These are phyloP conservation scores for Galago senegalensis DNA, from an alignment of 2,797 vertebrate species.

Conservation along the genomic window DNA sequence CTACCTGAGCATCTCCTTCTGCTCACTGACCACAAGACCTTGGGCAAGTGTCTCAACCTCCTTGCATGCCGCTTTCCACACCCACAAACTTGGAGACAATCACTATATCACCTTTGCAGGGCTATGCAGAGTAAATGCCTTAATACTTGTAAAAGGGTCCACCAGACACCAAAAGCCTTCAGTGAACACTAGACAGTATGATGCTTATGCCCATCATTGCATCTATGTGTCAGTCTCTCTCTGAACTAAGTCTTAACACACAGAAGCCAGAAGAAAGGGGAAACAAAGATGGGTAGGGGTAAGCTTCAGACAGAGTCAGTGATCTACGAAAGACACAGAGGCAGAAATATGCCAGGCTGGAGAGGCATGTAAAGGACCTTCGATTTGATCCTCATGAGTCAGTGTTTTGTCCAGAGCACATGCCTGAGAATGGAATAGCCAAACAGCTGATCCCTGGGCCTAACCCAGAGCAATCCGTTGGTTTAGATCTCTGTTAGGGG, in stretches of 20 bases:
- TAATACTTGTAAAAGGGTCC: background rate
- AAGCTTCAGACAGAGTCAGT: background rate
- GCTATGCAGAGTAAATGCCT: background rate
- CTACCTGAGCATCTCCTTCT: background rate
- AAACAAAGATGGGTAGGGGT: background rate
- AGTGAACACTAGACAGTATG: background rate
- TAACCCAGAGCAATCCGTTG: background rate
- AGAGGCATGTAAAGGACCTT: background rate
- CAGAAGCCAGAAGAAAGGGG: background rate
- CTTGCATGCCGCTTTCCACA: background rate
- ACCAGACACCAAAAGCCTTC: background rate
- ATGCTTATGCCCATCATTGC: background rate
- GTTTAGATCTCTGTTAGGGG: background rate
- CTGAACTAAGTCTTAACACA: slow-evolving; percentile 1
- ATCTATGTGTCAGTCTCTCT: background rate
- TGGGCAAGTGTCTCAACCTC: background rate
- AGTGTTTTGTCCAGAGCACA: background rate
- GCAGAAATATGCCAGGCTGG: background rate
- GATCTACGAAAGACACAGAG: background rate
- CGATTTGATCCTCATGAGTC: background rate
- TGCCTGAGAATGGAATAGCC: background rate
- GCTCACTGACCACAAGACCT: background rate
- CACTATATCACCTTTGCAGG: background rate
- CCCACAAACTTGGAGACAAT: background rate
- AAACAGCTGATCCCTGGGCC: background rate